Evolutionary conservation across 2,888 invertebrate genomes (phyloP).

Genomic region (Leptopterna dolabrata): DNA sequence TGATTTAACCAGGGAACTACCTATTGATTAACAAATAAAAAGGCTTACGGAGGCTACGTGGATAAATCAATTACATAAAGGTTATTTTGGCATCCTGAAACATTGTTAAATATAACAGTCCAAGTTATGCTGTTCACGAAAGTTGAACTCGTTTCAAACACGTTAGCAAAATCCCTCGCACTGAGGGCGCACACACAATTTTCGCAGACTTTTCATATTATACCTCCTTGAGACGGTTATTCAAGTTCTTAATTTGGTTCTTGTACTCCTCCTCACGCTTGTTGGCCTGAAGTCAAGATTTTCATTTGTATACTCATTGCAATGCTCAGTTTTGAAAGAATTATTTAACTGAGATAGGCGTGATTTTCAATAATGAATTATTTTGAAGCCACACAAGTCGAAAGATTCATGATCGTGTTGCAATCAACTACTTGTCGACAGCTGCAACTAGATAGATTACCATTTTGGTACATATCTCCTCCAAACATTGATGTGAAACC

Average conservation of each 20-base stretch:
- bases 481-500: too few species aligned
- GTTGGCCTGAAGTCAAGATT: constrained; percentile 80
- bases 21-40: too few species aligned
- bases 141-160: not conserved
- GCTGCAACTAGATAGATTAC: too few species aligned
- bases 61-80: too few species aligned
- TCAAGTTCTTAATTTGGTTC: constrained; percentile 99
- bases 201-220: constrained; percentile 63
- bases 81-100: not conserved
- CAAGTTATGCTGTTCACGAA: not conserved
- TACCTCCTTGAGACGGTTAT: constrained; percentile 99
- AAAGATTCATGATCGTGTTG: too few species aligned
- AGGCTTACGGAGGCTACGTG: too few species aligned
- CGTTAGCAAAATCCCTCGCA: not conserved
- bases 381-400: too few species aligned
- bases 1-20: too few species aligned
- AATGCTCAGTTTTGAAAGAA: not conserved
- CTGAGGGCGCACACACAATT: not conserved
- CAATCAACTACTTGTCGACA: too few species aligned
- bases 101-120: not conserved
- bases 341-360: not conserved
- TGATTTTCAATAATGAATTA: too few species aligned
- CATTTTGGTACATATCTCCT: too few species aligned
- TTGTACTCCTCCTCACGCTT: constrained; percentile 99
- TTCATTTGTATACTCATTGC: not conserved